A percentile compares a stretch with the other conserved stretches of the same genome.
Evolutionary conservation across 2,797 vertebrate genomes (phyloP).

Genomic region (Cottoperca gobio): DNA sequence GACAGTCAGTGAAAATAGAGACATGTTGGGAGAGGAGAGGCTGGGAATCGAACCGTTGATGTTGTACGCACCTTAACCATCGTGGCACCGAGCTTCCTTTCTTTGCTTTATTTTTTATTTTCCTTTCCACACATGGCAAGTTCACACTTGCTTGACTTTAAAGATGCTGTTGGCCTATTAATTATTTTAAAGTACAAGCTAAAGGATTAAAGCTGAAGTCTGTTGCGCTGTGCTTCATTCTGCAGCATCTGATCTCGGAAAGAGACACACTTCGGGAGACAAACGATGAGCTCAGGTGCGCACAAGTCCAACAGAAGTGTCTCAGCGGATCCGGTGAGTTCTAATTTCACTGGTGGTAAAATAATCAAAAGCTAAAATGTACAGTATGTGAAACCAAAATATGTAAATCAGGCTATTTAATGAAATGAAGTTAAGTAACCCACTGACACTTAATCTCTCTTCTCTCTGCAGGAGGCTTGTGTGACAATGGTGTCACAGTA

Average conservation of each 20-base stretch:
- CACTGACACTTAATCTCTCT: constrained; percentile 10
- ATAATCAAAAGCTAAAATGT: too few species aligned
- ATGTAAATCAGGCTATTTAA: neutral
- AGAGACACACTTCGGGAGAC: constrained; percentile 91
- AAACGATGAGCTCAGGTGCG: constrained; percentile 91
- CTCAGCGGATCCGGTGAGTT: constrained; percentile 86
- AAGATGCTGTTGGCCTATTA: neutral
- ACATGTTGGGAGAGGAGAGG: neutral
- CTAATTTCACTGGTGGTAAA: accelerated
- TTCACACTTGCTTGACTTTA: neutral
- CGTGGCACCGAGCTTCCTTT: neutral
- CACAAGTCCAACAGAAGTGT: constrained; percentile 88
- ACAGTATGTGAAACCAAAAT: neutral
- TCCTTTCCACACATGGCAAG: neutral
- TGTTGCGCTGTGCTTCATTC: constrained; percentile 7
- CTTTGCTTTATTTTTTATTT: too few species aligned
- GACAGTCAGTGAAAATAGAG: neutral
- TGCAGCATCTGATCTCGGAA: constrained; percentile 88
- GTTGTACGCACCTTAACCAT: neutral
- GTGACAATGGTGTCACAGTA: constrained; percentile 74
- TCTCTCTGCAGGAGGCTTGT: constrained; percentile 75
- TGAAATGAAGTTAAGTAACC: neutral
- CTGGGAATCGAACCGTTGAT: neutral
- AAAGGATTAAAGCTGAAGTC: constrained; percentile 1
- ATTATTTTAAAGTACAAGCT: neutral